Conservation (phyloP, 2,888 invertebrate genomes). For the Agrotis exclamationis region DNA sequence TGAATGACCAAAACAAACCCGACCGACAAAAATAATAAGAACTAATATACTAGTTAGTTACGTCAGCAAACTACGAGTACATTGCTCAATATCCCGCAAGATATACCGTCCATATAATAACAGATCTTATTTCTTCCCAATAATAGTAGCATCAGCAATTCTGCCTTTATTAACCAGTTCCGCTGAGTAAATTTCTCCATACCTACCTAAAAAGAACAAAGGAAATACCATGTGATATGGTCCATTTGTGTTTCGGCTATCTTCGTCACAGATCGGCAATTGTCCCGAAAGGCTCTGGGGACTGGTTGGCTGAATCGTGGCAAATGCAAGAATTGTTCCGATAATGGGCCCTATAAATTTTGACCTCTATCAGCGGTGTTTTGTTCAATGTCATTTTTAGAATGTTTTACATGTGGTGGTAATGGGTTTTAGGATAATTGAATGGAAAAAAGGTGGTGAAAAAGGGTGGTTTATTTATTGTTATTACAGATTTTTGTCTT, state of each 20-base stretch:
- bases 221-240: slow-evolving; percentile 68
- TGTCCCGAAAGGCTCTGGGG: slow-evolving; percentile 70
- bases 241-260: slow-evolving; percentile 78
- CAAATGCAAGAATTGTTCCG: slow-evolving; percentile 79
- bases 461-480: slow-evolving; percentile 20
- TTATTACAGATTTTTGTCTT: not conserved
- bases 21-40: not conserved
- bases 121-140: slow-evolving; percentile 28
- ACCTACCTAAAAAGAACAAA: slow-evolving; percentile 55
- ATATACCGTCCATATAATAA: slow-evolving; percentile 23
- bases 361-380: slow-evolving; percentile 72
- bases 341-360: slow-evolving; percentile 80
- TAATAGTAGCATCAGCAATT: slow-evolving; percentile 43
- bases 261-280: slow-evolving; percentile 76
- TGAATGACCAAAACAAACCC: not conserved
- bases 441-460: slow-evolving; percentile 33
- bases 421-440: slow-evolving; percentile 36
- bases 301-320: slow-evolving; percentile 72
- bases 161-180: slow-evolving; percentile 46
- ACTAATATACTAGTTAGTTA: not conserved
- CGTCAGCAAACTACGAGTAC: not conserved
- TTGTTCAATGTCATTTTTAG: slow-evolving; percentile 71
- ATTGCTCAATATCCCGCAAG: not conserved
- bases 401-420: slow-evolving; percentile 36
- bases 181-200: slow-evolving; percentile 41